Percentiles rank a stretch among this genome's conserved stretches.
phyloP scores from a whole-genome alignment of 2,113 vertebrate species.

The Ochotona princeps region DNA sequence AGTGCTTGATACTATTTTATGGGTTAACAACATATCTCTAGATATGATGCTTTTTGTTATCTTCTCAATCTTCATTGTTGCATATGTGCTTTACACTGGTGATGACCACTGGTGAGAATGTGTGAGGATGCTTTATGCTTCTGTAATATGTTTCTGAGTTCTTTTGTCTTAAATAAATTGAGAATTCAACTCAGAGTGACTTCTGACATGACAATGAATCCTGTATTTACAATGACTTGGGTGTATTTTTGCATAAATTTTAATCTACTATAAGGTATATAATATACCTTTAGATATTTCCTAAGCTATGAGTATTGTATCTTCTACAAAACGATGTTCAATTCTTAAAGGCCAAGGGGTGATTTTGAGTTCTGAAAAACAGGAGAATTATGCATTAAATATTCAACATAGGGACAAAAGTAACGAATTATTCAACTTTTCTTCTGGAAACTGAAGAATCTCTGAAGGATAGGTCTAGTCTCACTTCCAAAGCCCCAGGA shows the following conservation, averaged over 20 bases:
- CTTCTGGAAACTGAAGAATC: not conserved
- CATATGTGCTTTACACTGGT: slow-evolving; percentile 51
- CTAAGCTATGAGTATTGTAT: not conserved
- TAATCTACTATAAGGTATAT: not conserved
- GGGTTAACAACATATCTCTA: slow-evolving; percentile 64
- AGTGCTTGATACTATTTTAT: slow-evolving; percentile 62
- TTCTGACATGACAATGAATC: slow-evolving; percentile 35
- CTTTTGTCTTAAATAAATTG: slow-evolving; percentile 63
- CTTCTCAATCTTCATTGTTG: slow-evolving; percentile 73
- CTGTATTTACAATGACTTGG: not conserved
- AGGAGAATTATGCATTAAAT: not conserved
- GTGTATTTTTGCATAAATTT: not conserved
- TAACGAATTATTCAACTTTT: not conserved
- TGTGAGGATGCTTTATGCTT: slow-evolving; percentile 69
- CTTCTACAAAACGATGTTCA: not conserved
- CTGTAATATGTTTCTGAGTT: slow-evolving; percentile 65
- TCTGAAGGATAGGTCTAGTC: not conserved
- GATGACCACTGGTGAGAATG: slow-evolving; percentile 71
- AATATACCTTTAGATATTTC: not conserved
- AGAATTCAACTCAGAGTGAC: slow-evolving; percentile 48
- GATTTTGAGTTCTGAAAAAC: not conserved
- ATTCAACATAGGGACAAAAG: slow-evolving; percentile 25
- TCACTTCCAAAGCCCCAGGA: not conserved
- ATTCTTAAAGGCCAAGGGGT: slow-evolving; percentile 13
- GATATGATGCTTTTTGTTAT: slow-evolving; percentile 58